Percentiles rank a stretch among this genome's conserved stretches.
Conservation (phyloP, 2,888 invertebrate genomes). For the Cerastoderma edule region DNA sequence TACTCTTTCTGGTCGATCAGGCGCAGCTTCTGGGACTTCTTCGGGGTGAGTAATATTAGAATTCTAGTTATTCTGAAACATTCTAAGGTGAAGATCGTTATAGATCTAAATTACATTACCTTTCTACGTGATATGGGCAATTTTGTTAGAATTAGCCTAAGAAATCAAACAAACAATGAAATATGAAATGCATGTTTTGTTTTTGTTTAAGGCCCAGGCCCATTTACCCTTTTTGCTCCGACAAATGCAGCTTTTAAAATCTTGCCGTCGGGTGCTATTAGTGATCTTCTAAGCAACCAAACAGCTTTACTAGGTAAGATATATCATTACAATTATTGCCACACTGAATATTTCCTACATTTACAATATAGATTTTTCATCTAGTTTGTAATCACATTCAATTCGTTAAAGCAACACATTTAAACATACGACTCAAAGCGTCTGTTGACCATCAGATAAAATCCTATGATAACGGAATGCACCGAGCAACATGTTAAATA, state of each 20-base stretch:
- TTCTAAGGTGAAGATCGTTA: background rate
- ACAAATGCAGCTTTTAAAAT: constrained; percentile 65
- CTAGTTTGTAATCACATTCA: background rate
- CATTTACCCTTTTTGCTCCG: constrained; percentile 70
- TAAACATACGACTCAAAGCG: too few species aligned
- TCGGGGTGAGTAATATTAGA: constrained; percentile 34
- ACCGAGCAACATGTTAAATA: too few species aligned
- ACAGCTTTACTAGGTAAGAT: constrained; percentile 56
- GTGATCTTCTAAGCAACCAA: constrained; percentile 64
- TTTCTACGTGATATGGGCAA: too few species aligned
- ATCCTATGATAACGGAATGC: too few species aligned
- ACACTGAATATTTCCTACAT: background rate
- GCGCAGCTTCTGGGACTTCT: constrained; percentile 43
- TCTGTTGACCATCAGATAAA: too few species aligned
- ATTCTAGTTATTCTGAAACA: background rate
- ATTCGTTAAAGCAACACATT: background rate
- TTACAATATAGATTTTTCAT: background rate
- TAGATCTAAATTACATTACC: background rate
- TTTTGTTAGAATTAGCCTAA: too few species aligned
- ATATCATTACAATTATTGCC: background rate
- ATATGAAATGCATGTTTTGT: too few species aligned
- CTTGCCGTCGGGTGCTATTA: constrained; percentile 60
- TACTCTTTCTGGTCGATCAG: constrained; percentile 51
- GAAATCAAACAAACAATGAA: background rate
- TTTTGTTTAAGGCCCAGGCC: constrained; percentile 58